A percentile compares a stretch with the other conserved stretches of the same genome.
These are phyloP conservation scores for Thereva nobilitata DNA, from an alignment of 2,888 invertebrate genomes.

Conservation along the genomic window DNA sequence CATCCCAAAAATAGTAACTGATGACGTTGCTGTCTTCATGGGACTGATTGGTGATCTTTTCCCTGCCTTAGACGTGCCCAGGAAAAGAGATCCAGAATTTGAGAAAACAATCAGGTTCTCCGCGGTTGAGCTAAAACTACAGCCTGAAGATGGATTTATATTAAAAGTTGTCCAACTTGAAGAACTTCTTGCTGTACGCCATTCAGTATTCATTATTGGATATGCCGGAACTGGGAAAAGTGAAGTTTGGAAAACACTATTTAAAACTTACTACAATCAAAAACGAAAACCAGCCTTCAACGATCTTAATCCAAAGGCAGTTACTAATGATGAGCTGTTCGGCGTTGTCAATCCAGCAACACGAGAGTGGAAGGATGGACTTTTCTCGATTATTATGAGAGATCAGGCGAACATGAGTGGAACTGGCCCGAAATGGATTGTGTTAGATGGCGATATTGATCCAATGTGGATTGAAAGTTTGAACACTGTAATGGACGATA, in stretches of 20 bases:
- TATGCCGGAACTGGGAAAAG: slow-evolving; percentile 91
- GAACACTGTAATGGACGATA: slow-evolving; percentile 97
- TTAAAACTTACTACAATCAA: slow-evolving; percentile 79
- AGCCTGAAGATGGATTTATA: slow-evolving; percentile 89
- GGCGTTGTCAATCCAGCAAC: slow-evolving; percentile 93
- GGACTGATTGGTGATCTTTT: slow-evolving; percentile 92
- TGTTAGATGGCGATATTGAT: slow-evolving; percentile 94
- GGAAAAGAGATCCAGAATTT: slow-evolving; percentile 83
- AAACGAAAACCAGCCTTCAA: slow-evolving; percentile 82
- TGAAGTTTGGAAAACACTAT: slow-evolving; percentile 89
- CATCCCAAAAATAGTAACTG: slow-evolving; percentile 91
- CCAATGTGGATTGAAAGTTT: slow-evolving; percentile 98
- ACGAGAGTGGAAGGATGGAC: slow-evolving; percentile 89
- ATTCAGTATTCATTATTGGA: slow-evolving; percentile 88
- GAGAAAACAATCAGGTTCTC: slow-evolving; percentile 79
- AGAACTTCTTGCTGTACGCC: slow-evolving; percentile 89
- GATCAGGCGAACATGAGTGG: slow-evolving; percentile 89
- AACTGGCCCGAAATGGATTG: slow-evolving; percentile 90
- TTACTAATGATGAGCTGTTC: slow-evolving; percentile 93
- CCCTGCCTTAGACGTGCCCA: slow-evolving; percentile 88
- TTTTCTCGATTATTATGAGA: slow-evolving; percentile 90
- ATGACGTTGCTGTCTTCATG: slow-evolving; percentile 91
- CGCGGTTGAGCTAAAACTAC: slow-evolving; percentile 79
- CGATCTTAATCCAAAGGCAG: slow-evolving; percentile 95
- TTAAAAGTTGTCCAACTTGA: slow-evolving; percentile 88